These are phyloP conservation scores for Nomada ruficornis DNA, from an alignment of 2,888 invertebrate genomes.

Conservation along the genomic window DNA sequence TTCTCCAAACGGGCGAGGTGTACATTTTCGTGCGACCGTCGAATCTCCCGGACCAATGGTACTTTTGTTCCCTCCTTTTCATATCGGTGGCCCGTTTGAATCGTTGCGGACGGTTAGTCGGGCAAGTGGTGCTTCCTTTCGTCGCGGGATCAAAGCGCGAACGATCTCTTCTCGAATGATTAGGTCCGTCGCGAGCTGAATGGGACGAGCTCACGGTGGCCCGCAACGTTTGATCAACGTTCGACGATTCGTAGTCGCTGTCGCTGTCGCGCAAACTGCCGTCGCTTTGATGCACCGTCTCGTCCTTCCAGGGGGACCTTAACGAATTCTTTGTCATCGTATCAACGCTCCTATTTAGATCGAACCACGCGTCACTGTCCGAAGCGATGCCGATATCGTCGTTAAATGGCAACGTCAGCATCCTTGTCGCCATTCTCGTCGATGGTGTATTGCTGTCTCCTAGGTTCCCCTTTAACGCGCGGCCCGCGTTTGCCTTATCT, in stretches of 20 bases:
- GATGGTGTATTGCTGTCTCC: conserved; percentile 54
- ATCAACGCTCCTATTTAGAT: conserved; percentile 37
- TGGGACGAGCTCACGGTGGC: neutral
- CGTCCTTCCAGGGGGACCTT: conserved; percentile 72
- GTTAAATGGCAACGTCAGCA: conserved; percentile 47
- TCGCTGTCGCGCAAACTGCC: conserved; percentile 39
- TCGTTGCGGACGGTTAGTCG: conserved; percentile 7
- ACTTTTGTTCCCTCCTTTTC: conserved; percentile 70
- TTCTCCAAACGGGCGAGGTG: neutral
- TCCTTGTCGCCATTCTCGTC: conserved; percentile 43
- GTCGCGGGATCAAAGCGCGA: neutral
- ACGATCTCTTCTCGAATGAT: neutral
- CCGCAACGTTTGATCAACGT: neutral
- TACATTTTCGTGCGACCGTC: conserved; percentile 30
- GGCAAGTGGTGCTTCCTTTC: neutral
- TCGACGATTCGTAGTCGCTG: conserved; percentile 36
- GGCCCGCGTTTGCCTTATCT: conserved; percentile 77
- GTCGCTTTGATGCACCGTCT: conserved; percentile 28
- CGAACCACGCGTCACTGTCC: conserved; percentile 53
- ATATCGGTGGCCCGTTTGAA: conserved; percentile 45
- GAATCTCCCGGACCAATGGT: conserved; percentile 78
- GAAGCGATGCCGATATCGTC: conserved; percentile 55
- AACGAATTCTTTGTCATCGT: conserved; percentile 33
- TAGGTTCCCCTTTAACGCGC: conserved; percentile 74
- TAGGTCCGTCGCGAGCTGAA: neutral